A percentile compares a stretch with the other conserved stretches of the same genome.
These are phyloP conservation scores for Parazoanthus darwini DNA, from an alignment of 92 coral and sea anemone species.

Conservation along the genomic window DNA sequence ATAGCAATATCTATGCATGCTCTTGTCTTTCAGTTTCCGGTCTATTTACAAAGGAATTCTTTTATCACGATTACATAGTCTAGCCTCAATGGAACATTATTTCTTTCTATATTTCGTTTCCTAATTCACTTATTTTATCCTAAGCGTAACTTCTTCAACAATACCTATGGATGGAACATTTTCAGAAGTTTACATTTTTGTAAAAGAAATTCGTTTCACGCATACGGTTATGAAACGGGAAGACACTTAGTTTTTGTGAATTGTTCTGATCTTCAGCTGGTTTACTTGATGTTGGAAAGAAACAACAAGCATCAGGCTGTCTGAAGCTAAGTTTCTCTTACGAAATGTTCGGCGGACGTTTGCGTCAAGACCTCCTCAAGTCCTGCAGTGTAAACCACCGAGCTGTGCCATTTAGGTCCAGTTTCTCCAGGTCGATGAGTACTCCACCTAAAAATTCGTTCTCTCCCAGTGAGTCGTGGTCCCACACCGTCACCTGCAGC, in stretches of 20 bases:
- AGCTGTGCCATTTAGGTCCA: constrained; percentile 70
- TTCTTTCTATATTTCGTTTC: too few species aligned
- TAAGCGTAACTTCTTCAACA: too few species aligned
- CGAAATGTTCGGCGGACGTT: not conserved
- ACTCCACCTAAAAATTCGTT: constrained; percentile 97
- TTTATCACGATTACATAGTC: too few species aligned
- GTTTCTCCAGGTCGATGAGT: constrained; percentile 71
- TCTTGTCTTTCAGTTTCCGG: too few species aligned
- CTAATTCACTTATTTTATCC: too few species aligned
- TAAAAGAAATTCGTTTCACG: too few species aligned
- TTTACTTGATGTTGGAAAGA: not conserved
- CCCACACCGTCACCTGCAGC: constrained; percentile 94
- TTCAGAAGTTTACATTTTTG: too few species aligned
- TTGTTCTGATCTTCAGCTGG: not conserved
- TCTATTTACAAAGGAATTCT: too few species aligned
- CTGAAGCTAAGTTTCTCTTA: not conserved
- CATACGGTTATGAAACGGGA: too few species aligned
- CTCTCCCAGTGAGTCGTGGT: constrained; percentile 90
- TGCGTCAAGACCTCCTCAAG: constrained; percentile 54
- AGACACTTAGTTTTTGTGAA: not conserved
- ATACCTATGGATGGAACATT: too few species aligned
- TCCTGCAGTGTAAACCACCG: constrained; percentile 84
- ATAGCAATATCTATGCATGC: too few species aligned
- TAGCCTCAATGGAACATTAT: too few species aligned
- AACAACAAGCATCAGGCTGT: not conserved